Percentiles rank a stretch among this genome's conserved stretches.
phyloP scores from a whole-genome alignment of 2,888 invertebrate species.

The Ennomos fuscantarius region DNA sequence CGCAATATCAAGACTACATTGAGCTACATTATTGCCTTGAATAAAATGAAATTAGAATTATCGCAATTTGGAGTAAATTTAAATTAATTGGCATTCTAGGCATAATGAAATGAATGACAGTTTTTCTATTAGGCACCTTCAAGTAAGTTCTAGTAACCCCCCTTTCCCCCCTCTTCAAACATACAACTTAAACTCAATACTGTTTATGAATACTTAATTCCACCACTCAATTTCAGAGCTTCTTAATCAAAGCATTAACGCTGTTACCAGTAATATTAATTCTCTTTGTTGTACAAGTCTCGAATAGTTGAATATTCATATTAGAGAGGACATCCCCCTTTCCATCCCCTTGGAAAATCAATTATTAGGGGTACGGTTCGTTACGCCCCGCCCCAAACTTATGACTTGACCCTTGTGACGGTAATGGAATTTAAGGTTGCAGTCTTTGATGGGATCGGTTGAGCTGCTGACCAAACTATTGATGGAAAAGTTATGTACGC shows the following conservation, averaged over 20 bases:
- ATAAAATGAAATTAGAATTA: too few species aligned
- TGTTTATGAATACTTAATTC: slow-evolving; percentile 50
- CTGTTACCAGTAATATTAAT: slow-evolving; percentile 59
- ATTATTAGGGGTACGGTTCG: slow-evolving; percentile 73
- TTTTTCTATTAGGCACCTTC: too few species aligned
- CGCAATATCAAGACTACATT: too few species aligned
- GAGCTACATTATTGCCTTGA: too few species aligned
- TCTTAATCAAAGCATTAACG: slow-evolving; percentile 63
- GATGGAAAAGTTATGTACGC: not conserved
- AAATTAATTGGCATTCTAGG: too few species aligned
- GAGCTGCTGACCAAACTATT: not conserved
- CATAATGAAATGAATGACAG: too few species aligned
- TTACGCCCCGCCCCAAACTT: slow-evolving; percentile 59
- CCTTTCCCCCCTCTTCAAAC: slow-evolving; percentile 15
- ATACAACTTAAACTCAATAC: slow-evolving; percentile 39
- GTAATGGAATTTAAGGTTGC: slow-evolving; percentile 58
- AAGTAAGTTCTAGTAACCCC: too few species aligned
- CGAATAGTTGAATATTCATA: slow-evolving; percentile 40
- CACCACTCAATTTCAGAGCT: slow-evolving; percentile 62
- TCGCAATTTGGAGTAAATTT: too few species aligned
- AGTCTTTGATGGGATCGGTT: slow-evolving; percentile 40
- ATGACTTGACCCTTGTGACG: slow-evolving; percentile 61
- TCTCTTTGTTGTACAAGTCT: slow-evolving; percentile 55
- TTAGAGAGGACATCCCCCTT: slow-evolving; percentile 41
- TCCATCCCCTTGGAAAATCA: slow-evolving; percentile 57